Conservation (phyloP, 1,140 invertebrate species). For the Philotrypesis tridentata region DNA sequence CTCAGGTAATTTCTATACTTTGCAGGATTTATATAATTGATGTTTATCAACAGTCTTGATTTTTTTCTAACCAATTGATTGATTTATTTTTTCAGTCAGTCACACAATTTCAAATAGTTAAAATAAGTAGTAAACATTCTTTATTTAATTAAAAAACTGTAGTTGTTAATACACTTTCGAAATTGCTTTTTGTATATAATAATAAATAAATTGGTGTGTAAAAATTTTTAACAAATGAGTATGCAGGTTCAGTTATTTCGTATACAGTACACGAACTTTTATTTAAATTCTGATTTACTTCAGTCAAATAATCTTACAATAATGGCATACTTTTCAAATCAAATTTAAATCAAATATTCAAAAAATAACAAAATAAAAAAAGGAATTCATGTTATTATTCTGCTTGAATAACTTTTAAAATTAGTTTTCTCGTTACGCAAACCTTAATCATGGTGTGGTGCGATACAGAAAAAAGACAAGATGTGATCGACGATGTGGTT, state of each 20-base stretch:
- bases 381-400: slow-evolving; percentile 48
- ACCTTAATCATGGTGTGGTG: slow-evolving; percentile 13
- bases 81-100: not conserved
- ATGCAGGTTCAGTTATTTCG: not conserved
- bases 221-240: not conserved
- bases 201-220: not conserved
- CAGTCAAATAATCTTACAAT: too few relatives aligned
- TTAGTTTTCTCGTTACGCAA: not conserved
- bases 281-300: not conserved
- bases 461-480: slow-evolving; percentile 35
- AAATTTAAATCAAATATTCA: not conserved
- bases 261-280: not conserved
- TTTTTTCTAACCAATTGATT: slow-evolving; percentile 11
- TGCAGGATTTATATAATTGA: slow-evolving; percentile 42
- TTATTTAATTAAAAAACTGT: not conserved
- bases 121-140: slow-evolving; percentile 1
- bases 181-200: not conserved
- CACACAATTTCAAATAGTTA: slow-evolving; percentile 16
- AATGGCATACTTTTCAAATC: too few relatives aligned
- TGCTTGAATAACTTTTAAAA: not conserved
- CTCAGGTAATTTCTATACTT: slow-evolving; percentile 23
- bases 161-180: not conserved
- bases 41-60: slow-evolving; percentile 42
- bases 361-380: slow-evolving; percentile 18
- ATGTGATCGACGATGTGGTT: slow-evolving; percentile 21